Percentiles rank a stretch among this genome's conserved stretches.
Conservation (phyloP, 2,888 invertebrate species). For the Meandrusa payeni region DNA sequence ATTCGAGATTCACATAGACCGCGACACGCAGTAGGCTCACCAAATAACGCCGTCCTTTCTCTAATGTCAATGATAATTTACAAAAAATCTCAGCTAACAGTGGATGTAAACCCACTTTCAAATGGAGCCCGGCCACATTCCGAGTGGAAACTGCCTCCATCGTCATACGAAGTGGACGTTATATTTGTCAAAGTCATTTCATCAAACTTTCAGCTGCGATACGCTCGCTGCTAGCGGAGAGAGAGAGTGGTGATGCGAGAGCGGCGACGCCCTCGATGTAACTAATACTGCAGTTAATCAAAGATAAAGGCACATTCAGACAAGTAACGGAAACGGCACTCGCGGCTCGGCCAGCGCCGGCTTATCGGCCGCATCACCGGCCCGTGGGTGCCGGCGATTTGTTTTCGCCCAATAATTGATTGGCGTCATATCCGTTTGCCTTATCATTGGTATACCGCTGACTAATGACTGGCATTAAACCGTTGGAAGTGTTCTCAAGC, state of each 20-base stretch:
- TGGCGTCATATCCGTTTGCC: constrained; percentile 17
- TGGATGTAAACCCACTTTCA: too few species aligned
- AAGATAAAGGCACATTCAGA: constrained; percentile 10
- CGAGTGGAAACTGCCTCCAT: too few species aligned
- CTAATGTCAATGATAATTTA: too few species aligned
- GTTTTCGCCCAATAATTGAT: constrained; percentile 22
- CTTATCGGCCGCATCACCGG: constrained; percentile 4
- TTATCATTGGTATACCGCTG: constrained; percentile 3
- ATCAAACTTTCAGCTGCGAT: constrained; percentile 4
- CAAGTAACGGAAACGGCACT: constrained; percentile 1
- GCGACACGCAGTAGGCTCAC: too few species aligned
- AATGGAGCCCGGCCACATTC: too few species aligned
- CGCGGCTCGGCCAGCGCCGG: neutral
- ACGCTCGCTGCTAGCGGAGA: neutral
- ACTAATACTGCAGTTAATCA: constrained; percentile 14
- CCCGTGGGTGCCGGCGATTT: constrained; percentile 21
- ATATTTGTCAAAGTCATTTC: constrained; percentile 11
- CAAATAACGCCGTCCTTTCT: too few species aligned
- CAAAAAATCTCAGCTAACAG: too few species aligned
- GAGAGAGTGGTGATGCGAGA: too few species aligned
- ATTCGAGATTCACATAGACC: too few species aligned
- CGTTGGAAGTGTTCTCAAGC: neutral
- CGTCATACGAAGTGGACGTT: too few species aligned
- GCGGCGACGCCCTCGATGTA: constrained; percentile 15
- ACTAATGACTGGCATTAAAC: constrained; percentile 6